These are phyloP conservation scores for Mesembrinibis cayennensis DNA, from an alignment of 2,113 vertebrate species.

Conservation along the genomic window DNA sequence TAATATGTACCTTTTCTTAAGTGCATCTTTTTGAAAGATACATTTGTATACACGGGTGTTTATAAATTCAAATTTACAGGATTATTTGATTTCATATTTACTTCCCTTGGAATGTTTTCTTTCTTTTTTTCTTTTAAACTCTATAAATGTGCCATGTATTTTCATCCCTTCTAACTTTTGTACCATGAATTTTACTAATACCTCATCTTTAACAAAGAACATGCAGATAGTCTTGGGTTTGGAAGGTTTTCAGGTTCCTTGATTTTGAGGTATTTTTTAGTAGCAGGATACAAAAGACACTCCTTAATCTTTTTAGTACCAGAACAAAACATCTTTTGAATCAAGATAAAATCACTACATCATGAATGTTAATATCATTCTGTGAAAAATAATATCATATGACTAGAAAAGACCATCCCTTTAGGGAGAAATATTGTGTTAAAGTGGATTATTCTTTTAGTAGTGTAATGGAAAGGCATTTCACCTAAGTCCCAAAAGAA, in stretches of 20 bases:
- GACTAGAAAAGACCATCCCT: constrained; percentile 63
- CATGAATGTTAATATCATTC: constrained; percentile 67
- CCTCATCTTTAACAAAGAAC: constrained; percentile 28
- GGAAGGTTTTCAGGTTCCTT: not conserved
- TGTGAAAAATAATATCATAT: constrained; percentile 66
- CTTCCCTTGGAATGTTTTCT: not conserved
- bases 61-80: constrained; percentile 39
- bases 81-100: constrained; percentile 25
- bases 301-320: constrained; percentile 41
- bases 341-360: constrained; percentile 64
- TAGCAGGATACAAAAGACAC: constrained; percentile 42
- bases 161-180: not conserved
- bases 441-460: constrained; percentile 72
- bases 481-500: constrained; percentile 64
- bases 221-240: not conserved
- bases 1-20: not conserved
- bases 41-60: not conserved
- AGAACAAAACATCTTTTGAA: constrained; percentile 70
- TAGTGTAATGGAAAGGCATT: constrained; percentile 64
- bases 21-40: constrained; percentile 1
- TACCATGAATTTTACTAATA: constrained; percentile 47
- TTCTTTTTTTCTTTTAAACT: not conserved
- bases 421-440: constrained; percentile 71
- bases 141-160: not conserved
- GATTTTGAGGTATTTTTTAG: not conserved